Evolutionary conservation across 2,797 vertebrate species (phyloP).

Genomic region (Protonibea diacanthus): DNA sequence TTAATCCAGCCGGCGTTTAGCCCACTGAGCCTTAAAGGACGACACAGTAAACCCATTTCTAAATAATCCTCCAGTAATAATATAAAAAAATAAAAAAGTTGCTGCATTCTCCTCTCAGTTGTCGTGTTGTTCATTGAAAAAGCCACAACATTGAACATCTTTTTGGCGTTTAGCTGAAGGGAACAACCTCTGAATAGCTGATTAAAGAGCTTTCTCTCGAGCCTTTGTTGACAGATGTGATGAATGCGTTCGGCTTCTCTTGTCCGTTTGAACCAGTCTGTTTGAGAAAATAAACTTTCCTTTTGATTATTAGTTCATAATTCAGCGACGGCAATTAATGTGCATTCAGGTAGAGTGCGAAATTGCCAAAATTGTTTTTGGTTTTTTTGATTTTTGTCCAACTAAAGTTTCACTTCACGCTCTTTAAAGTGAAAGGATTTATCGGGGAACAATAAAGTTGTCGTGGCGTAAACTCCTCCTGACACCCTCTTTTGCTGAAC

Average conservation of each 20-base stretch:
- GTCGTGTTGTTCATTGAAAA: slow-evolving; percentile 12
- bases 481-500: too few relatives aligned
- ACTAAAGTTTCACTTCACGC: background rate
- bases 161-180: slow-evolving; percentile 3
- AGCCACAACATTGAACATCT: slow-evolving; percentile 5
- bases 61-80: background rate
- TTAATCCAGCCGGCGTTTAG: slow-evolving; percentile 20
- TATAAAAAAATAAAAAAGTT: background rate
- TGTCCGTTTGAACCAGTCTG: background rate
- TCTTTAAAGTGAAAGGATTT: background rate
- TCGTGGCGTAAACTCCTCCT: background rate
- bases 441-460: background rate
- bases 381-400: too few relatives aligned
- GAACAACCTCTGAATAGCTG: slow-evolving; percentile 4
- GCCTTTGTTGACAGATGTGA: slow-evolving; percentile 10
- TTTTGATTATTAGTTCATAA: background rate
- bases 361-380: too few relatives aligned
- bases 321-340: background rate
- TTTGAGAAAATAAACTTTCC: background rate
- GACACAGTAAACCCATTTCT: slow-evolving; percentile 3
- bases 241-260: background rate
- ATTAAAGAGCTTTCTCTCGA: background rate
- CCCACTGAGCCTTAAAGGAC: slow-evolving; percentile 17
- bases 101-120: slow-evolving; percentile 1
- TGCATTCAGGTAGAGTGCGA: too few relatives aligned